Percentiles rank a stretch among this genome's conserved stretches.
Conservation (phyloP, 2,797 vertebrate genomes). For the Geotrypetes seraphini region DNA sequence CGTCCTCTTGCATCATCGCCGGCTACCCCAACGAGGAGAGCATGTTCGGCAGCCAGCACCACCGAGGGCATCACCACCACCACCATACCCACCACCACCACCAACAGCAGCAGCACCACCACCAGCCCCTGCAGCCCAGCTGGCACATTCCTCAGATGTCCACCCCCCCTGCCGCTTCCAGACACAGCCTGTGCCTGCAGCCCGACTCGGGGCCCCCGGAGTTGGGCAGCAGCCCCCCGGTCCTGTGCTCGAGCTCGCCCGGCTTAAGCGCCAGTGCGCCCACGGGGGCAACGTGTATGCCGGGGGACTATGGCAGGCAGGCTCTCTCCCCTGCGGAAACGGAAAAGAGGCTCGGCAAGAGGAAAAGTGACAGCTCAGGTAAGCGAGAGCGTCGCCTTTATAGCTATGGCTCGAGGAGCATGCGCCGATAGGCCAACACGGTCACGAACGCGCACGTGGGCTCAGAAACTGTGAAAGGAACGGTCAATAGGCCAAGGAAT, state of each 20-base stretch:
- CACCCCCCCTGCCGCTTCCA: conserved; percentile 55
- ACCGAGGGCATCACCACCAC: conserved; percentile 56
- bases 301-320: conserved; percentile 87
- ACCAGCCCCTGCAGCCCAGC: conserved; percentile 71
- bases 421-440: neutral
- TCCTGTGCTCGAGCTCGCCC: conserved; percentile 79
- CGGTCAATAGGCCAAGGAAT: too few species aligned
- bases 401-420: too few species aligned
- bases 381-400: conserved; percentile 41
- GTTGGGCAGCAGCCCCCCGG: conserved; percentile 75
- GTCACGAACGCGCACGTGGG: neutral
- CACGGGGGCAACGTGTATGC: conserved; percentile 75
- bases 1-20: conserved; percentile 87
- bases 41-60: conserved; percentile 79
- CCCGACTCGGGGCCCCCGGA: conserved; percentile 70
- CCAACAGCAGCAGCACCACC: conserved; percentile 45
- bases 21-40: conserved; percentile 83
- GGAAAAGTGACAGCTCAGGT: conserved; percentile 97
- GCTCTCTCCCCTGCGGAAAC: conserved; percentile 84
- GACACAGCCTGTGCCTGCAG: conserved; percentile 80
- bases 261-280: conserved; percentile 72
- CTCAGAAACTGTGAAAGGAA: too few species aligned
- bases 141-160: conserved; percentile 95
- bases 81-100: conserved; percentile 75
- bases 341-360: conserved; percentile 83